phyloP scores from a whole-genome alignment of 1,140 invertebrate genomes.

The Drosophila lini region DNA sequence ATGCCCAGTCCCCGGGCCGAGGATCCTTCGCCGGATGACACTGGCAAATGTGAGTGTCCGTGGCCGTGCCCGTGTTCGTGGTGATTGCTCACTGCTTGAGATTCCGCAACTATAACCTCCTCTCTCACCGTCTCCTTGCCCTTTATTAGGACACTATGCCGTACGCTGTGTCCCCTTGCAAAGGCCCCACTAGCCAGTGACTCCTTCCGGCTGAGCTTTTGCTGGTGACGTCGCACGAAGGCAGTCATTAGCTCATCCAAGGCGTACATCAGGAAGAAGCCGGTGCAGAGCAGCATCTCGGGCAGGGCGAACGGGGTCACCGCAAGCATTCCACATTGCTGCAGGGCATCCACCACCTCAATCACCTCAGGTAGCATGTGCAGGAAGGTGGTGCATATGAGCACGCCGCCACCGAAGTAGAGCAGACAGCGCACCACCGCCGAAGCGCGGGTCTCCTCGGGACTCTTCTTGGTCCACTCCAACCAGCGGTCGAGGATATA shows the following conservation, averaged over 20 bases:
- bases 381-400: slow-evolving; percentile 95
- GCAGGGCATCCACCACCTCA: slow-evolving; percentile 87
- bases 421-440: slow-evolving; percentile 87
- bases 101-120: slow-evolving; percentile 5
- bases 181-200: slow-evolving; percentile 68
- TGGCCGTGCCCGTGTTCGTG: slow-evolving; percentile 77
- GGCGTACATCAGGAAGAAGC: slow-evolving; percentile 94
- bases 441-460: slow-evolving; percentile 84
- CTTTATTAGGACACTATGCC: slow-evolving; percentile 61
- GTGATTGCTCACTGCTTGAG: slow-evolving; percentile 71
- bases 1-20: slow-evolving; percentile 91
- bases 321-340: slow-evolving; percentile 85
- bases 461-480: slow-evolving; percentile 85
- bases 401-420: slow-evolving; percentile 95
- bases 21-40: slow-evolving; percentile 77
- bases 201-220: slow-evolving; percentile 54
- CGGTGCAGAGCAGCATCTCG: slow-evolving; percentile 89
- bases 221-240: slow-evolving; percentile 86
- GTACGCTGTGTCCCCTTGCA: slow-evolving; percentile 59
- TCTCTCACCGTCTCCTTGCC: slow-evolving; percentile 20
- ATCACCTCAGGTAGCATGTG: slow-evolving; percentile 95
- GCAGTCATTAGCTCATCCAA: slow-evolving; percentile 92
- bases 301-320: slow-evolving; percentile 88
- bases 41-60: slow-evolving; percentile 84
- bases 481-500: slow-evolving; percentile 88